phyloP scores from a whole-genome alignment of 2,113 vertebrate genomes.

The Colistium nudipinnis region DNA sequence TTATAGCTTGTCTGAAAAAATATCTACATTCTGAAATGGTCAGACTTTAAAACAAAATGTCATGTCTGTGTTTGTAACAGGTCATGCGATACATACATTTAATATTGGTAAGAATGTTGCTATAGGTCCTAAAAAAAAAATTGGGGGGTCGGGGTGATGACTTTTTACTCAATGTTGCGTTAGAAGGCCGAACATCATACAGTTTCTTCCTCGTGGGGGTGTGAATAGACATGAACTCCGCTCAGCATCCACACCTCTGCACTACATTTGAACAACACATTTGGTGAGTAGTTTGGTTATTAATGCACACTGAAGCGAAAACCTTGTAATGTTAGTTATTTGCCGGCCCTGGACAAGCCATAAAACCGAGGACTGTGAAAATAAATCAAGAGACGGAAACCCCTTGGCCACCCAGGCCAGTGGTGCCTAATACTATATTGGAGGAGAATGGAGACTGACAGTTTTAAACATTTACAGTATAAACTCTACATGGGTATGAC shows the following conservation, averaged over 20 bases:
- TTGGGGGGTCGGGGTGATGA: too few relatives aligned
- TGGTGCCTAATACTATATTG: background rate
- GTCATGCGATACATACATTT: too few relatives aligned
- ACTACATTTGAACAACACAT: slow-evolving; percentile 11
- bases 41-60: too few relatives aligned
- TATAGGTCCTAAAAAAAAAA: too few relatives aligned
- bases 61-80: too few relatives aligned
- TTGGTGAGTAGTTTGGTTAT: background rate
- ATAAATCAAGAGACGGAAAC: slow-evolving; percentile 2
- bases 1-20: too few relatives aligned
- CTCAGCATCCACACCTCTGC: background rate
- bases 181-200: slow-evolving; percentile 1
- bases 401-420: background rate
- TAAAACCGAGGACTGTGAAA: background rate
- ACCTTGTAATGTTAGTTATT: background rate
- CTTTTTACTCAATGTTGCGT: background rate
- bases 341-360: background rate
- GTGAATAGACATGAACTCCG: background rate
- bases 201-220: background rate
- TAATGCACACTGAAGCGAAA: background rate
- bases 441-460: slow-evolving; percentile 11
- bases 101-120: too few relatives aligned
- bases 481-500: background rate
- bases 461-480: slow-evolving; percentile 16
- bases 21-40: too few relatives aligned